Evolutionary conservation across 2,797 vertebrate genomes (phyloP).

Genomic region (Chromis chromis): DNA sequence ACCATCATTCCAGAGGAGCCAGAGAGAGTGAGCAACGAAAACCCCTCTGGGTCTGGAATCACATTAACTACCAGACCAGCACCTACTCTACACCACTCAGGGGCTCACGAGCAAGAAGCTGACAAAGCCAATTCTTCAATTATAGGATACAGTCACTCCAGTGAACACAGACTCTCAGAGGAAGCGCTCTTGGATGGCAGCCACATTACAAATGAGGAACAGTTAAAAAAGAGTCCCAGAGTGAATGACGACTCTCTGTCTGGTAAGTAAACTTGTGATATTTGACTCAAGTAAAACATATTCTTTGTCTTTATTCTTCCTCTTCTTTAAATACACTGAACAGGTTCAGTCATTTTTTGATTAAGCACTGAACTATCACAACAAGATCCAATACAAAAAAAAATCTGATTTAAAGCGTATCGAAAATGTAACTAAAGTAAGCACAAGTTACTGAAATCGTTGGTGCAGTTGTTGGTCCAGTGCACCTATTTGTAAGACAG

Average conservation of each 20-base stretch:
- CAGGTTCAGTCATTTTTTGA: background rate
- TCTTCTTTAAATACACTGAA: background rate
- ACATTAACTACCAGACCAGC: constrained; percentile 34
- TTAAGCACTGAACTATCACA: background rate
- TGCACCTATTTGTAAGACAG: background rate
- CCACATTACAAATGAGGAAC: constrained; percentile 24
- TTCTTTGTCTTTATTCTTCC: background rate
- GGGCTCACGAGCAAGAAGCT: constrained; percentile 26
- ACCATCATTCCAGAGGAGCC: constrained; percentile 18
- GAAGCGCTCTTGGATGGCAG: constrained; percentile 24
- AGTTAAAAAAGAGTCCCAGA: constrained; percentile 16
- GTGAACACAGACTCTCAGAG: constrained; percentile 34
- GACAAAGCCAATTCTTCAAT: constrained; percentile 43
- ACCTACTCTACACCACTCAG: constrained; percentile 19
- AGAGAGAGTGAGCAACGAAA: constrained; percentile 4
- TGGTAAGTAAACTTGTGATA: constrained; percentile 50
- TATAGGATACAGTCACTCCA: constrained; percentile 32
- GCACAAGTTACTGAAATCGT: background rate
- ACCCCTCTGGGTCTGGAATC: constrained; percentile 34
- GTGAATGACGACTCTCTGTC: constrained; percentile 22
- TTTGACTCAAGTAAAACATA: constrained; percentile 5
- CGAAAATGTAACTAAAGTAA: background rate
- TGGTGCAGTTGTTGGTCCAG: background rate
- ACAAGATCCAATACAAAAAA: background rate
- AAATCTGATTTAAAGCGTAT: background rate